These are phyloP conservation scores for Herpailurus yagouaroundi DNA, from an alignment of 2,113 vertebrate genomes.

Conservation along the genomic window DNA sequence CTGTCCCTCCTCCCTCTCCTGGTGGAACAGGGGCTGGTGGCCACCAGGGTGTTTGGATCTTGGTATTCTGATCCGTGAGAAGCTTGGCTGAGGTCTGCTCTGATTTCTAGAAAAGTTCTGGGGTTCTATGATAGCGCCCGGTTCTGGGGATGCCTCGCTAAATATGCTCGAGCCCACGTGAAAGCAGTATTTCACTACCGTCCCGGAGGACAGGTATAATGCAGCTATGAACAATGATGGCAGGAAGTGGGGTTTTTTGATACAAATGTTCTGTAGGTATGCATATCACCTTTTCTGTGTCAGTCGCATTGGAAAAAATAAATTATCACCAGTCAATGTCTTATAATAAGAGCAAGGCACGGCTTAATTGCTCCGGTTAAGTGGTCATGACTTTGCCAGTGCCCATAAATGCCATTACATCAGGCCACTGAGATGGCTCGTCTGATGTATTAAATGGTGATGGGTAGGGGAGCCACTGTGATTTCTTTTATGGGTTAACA, in stretches of 20 bases:
- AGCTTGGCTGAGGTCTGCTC: neutral
- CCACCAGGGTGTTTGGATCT: rapidly evolving
- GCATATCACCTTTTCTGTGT: slow-evolving; percentile 81
- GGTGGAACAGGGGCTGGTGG: rapidly evolving
- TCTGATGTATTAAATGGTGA: slow-evolving; percentile 82
- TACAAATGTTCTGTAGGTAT: slow-evolving; percentile 74
- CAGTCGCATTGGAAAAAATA: slow-evolving; percentile 83
- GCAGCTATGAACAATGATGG: slow-evolving; percentile 42
- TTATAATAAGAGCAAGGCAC: slow-evolving; percentile 79
- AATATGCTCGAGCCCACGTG: neutral
- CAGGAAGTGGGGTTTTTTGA: slow-evolving; percentile 74
- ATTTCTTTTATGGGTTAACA: slow-evolving; percentile 80
- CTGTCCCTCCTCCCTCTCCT: rapidly evolving
- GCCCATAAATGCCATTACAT: slow-evolving; percentile 83
- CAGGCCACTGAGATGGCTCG: slow-evolving; percentile 80
- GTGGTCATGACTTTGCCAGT: slow-evolving; percentile 83
- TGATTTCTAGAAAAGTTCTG: neutral
- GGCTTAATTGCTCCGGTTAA: slow-evolving; percentile 87
- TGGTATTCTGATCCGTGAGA: neutral
- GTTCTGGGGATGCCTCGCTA: neutral
- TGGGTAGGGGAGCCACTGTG: slow-evolving; percentile 76
- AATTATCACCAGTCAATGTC: slow-evolving; percentile 84
- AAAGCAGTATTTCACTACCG: slow-evolving; percentile 38
- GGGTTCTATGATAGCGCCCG: rapidly evolving
- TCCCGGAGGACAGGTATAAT: slow-evolving; percentile 66